These are phyloP conservation scores for Zygothrica quintamaculata DNA, from an alignment of 2,888 invertebrate genomes.

Conservation along the genomic window DNA sequence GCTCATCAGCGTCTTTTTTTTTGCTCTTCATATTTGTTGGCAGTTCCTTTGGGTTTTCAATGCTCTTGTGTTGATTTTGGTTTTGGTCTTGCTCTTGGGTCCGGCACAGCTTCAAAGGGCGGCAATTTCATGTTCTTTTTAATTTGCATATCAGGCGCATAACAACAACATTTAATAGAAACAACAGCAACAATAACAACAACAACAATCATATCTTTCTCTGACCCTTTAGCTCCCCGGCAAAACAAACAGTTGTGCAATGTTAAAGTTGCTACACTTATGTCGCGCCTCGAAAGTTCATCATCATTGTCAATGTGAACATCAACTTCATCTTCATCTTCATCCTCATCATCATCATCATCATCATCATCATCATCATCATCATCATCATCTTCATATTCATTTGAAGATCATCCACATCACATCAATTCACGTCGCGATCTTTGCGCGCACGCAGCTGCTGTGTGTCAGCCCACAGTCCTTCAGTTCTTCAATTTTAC, in stretches of 20 bases:
- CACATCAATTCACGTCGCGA: conserved; percentile 59
- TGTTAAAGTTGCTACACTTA: conserved; percentile 70
- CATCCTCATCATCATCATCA: conserved; percentile 35
- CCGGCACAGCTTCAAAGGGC: conserved; percentile 62
- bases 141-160: conserved; percentile 67
- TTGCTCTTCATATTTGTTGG: background rate
- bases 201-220: conserved; percentile 16
- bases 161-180: conserved; percentile 22
- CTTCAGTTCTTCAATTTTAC: conserved; percentile 30
- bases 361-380: conserved; percentile 52
- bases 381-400: conserved; percentile 40
- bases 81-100: conserved; percentile 23
- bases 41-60: background rate
- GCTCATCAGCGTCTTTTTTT: conserved; percentile 74
- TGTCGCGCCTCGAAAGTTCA: conserved; percentile 69
- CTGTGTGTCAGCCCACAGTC: conserved; percentile 58
- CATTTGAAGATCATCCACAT: conserved; percentile 57
- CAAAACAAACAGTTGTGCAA: conserved; percentile 62
- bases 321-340: conserved; percentile 47
- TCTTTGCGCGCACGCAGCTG: conserved; percentile 57
- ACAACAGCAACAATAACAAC: conserved; percentile 27
- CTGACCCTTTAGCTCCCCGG: conserved; percentile 65
- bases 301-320: conserved; percentile 53
- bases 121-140: conserved; percentile 46
- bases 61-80: conserved; percentile 42